A percentile compares a stretch with the other conserved stretches of the same genome.
These are phyloP conservation scores for Portevinia maculata DNA, from an alignment of 2,888 invertebrate species.

Conservation along the genomic window DNA sequence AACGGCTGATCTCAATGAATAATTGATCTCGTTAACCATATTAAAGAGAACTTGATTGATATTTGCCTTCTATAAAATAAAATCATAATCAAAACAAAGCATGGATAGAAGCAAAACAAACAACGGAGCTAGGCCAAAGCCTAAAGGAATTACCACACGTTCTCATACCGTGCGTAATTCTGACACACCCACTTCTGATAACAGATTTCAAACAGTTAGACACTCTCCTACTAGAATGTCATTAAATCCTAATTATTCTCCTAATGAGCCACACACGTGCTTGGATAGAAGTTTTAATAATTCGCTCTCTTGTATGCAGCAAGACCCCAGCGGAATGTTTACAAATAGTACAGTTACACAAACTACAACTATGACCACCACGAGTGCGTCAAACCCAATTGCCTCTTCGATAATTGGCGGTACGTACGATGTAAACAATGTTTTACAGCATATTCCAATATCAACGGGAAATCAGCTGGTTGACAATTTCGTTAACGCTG, in stretches of 20 bases:
- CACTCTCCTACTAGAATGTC: slow-evolving; percentile 1
- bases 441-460: neutral
- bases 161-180: neutral
- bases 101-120: neutral
- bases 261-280: neutral
- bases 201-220: neutral
- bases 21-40: neutral
- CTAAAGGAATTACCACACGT: neutral
- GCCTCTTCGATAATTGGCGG: neutral
- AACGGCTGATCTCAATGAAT: neutral
- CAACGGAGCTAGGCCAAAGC: neutral
- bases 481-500: neutral
- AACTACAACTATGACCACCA: neutral
- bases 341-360: slow-evolving; percentile 1
- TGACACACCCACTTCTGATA: neutral
- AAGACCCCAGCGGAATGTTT: neutral
- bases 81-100: too few relatives aligned
- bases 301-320: neutral
- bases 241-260: neutral
- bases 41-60: too few relatives aligned
- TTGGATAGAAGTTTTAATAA: neutral
- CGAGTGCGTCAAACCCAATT: neutral
- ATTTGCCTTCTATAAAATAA: too few relatives aligned
- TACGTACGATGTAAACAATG: neutral
- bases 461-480: neutral